phyloP scores from a whole-genome alignment of 2,888 invertebrate species.

The Hydropsyche betteni region DNA sequence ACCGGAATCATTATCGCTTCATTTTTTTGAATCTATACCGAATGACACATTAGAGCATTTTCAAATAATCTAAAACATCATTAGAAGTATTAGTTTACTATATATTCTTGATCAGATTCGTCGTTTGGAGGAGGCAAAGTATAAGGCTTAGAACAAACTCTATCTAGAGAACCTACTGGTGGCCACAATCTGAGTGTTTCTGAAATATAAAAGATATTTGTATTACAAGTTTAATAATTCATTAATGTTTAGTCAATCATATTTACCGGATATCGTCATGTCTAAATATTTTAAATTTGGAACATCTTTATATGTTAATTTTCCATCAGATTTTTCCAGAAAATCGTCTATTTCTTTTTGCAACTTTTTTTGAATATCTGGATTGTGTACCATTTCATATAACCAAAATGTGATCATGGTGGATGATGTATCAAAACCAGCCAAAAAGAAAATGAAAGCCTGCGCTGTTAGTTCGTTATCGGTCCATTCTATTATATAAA shows the following conservation, averaged over 20 bases:
- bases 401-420: slow-evolving; percentile 56
- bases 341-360: slow-evolving; percentile 56
- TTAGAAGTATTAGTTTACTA: neutral
- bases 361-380: slow-evolving; percentile 57
- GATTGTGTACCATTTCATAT: slow-evolving; percentile 57
- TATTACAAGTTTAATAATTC: neutral
- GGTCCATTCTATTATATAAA: slow-evolving; percentile 53
- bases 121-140: slow-evolving; percentile 27
- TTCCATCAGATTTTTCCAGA: slow-evolving; percentile 56
- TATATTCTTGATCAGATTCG: neutral
- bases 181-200: slow-evolving; percentile 32
- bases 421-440: slow-evolving; percentile 58
- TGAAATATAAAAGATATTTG: slow-evolving; percentile 1
- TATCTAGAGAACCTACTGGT: slow-evolving; percentile 26
- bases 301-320: slow-evolving; percentile 57
- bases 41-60: too few species aligned
- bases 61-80: neutral
- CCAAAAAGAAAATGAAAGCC: slow-evolving; percentile 57
- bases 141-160: slow-evolving; percentile 28
- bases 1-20: neutral
- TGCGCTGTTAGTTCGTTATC: slow-evolving; percentile 57
- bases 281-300: slow-evolving; percentile 60
- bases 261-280: slow-evolving; percentile 62
- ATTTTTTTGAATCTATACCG: neutral
- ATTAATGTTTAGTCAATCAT: neutral